Evolutionary conservation across 2,888 invertebrate species (phyloP).

Genomic region (Synergus umbraculus): DNA sequence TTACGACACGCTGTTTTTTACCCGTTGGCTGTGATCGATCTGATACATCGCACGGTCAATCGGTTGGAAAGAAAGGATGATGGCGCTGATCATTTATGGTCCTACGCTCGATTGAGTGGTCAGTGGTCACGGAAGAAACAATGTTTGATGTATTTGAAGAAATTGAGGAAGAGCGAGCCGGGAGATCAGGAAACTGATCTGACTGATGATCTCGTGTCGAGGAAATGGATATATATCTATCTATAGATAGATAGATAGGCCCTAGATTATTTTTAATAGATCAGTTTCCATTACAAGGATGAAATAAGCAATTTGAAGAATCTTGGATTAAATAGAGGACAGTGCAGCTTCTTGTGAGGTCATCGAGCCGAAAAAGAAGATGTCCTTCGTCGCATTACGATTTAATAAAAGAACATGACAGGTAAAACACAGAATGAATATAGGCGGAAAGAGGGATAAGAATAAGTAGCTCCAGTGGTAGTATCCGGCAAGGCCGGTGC

Average conservation of each 20-base stretch:
- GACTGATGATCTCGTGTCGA: neutral
- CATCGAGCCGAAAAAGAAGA: constrained; percentile 18
- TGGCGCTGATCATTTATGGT: constrained; percentile 2
- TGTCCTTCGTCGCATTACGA: constrained; percentile 27
- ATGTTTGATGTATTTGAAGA: neutral
- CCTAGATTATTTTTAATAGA: too few relatives aligned
- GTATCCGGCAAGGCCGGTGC: constrained; percentile 35
- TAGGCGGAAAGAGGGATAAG: constrained; percentile 20
- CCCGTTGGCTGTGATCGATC: neutral
- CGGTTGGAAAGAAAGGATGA: neutral
- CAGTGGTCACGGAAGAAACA: neutral
- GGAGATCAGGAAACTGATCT: neutral
- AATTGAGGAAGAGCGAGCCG: neutral
- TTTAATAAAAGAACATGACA: constrained; percentile 39
- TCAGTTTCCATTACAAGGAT: too few relatives aligned
- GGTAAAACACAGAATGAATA: constrained; percentile 18
- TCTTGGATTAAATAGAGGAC: neutral
- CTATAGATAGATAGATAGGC: too few relatives aligned
- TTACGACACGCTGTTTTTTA: constrained; percentile 3
- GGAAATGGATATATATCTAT: neutral
- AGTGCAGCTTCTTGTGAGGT: neutral
- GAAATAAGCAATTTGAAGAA: too few relatives aligned
- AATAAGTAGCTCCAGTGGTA: constrained; percentile 21
- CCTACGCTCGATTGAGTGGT: neutral
- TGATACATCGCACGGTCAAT: constrained; percentile 1